phyloP scores from a whole-genome alignment of 2,888 invertebrate genomes.

The Scrobipalpa costella region DNA sequence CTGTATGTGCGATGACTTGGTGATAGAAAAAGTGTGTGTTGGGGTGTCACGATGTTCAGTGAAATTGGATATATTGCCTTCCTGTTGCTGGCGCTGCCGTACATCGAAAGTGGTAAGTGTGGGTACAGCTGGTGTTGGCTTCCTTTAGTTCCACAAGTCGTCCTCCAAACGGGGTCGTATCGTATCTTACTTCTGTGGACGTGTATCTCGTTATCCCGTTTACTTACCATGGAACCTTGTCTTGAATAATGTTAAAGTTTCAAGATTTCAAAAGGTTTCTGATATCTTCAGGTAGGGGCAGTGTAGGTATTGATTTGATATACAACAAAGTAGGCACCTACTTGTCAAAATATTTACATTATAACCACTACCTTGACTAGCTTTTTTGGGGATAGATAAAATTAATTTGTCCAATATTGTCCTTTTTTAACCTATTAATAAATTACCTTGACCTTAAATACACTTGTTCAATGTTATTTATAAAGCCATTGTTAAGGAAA shows the following conservation, averaged over 20 bases:
- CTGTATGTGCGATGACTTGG: constrained; percentile 82
- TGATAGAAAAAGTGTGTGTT: constrained; percentile 73
- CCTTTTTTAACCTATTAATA: not conserved
- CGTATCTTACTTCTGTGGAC: constrained; percentile 2
- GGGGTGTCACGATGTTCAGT: constrained; percentile 81
- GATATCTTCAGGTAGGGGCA: not conserved
- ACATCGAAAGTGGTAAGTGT: constrained; percentile 86
- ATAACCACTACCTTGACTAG: too few species aligned
- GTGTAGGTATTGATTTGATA: constrained; percentile 4
- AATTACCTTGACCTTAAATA: constrained; percentile 1
- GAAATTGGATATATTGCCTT: constrained; percentile 85
- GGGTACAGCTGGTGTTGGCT: not conserved
- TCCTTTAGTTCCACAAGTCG: not conserved
- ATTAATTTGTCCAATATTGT: not conserved
- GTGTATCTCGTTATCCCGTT: not conserved
- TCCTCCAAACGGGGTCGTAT: constrained; percentile 15
- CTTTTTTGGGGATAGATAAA: too few species aligned
- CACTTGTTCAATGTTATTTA: not conserved
- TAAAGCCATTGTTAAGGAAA: not conserved
- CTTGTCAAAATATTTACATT: constrained; percentile 2
- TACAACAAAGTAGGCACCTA: constrained; percentile 10
- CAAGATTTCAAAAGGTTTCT: not conserved
- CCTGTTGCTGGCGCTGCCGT: constrained; percentile 85
- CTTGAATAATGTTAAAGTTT: not conserved
- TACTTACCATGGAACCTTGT: not conserved